A percentile compares a stretch with the other conserved stretches of the same genome.
Evolutionary conservation across 2,888 invertebrate genomes (phyloP).

Genomic region (Stomorhina lunata): DNA sequence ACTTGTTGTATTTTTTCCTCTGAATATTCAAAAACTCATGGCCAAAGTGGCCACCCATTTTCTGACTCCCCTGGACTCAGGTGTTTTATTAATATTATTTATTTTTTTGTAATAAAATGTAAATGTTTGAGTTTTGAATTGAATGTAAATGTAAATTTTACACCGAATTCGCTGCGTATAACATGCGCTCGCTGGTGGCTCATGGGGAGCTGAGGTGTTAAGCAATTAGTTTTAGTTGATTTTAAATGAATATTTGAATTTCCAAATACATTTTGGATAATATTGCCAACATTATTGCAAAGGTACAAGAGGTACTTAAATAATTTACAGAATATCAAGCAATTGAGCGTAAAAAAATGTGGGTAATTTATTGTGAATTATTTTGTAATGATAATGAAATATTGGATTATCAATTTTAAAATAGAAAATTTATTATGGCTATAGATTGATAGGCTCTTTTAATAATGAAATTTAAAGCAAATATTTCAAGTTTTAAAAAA

Average conservation of each 20-base stretch:
- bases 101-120: background rate
- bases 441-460: background rate
- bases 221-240: slow-evolving; percentile 64
- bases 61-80: slow-evolving; percentile 48
- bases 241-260: slow-evolving; percentile 60
- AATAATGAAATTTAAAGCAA: background rate
- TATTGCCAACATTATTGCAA: background rate
- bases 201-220: slow-evolving; percentile 48
- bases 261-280: slow-evolving; percentile 13
- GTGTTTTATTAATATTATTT: slow-evolving; percentile 50
- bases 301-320: background rate
- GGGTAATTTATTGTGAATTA: slow-evolving; percentile 33
- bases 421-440: background rate
- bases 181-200: background rate
- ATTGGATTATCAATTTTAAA: background rate
- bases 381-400: slow-evolving; percentile 11
- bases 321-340: background rate
- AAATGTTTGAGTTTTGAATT: background rate
- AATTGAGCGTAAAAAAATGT: slow-evolving; percentile 28
- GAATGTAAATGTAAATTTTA: slow-evolving; percentile 21
- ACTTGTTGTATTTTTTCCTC: slow-evolving; percentile 44
- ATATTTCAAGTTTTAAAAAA: background rate
- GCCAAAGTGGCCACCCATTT: slow-evolving; percentile 55
- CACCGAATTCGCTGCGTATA: slow-evolving; percentile 1
- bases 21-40: no score